phyloP scores from a whole-genome alignment of 2,113 vertebrate species.

The Osmerus mordax region DNA sequence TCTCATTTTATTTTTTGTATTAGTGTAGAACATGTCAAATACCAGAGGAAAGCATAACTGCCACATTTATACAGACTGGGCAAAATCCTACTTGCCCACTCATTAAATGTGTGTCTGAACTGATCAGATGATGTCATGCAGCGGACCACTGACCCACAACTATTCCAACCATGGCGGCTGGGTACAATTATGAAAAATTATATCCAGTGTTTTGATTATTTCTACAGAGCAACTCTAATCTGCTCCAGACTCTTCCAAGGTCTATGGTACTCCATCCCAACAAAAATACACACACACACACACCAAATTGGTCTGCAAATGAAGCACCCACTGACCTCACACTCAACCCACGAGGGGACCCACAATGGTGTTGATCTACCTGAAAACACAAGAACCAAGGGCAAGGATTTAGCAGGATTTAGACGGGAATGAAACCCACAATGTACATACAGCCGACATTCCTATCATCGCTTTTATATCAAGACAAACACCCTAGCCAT shows the following conservation, averaged over 20 bases:
- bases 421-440: neutral
- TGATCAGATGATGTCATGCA: neutral
- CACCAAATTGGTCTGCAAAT: neutral
- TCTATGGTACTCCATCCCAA: neutral
- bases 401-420: neutral
- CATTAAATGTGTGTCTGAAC: neutral
- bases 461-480: neutral
- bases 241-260: constrained; percentile 15
- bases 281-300: neutral
- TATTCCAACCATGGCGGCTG: constrained; percentile 38
- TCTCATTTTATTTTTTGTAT: no score
- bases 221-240: constrained; percentile 26
- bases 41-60: no score
- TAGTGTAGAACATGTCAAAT: no score
- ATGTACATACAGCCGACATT: neutral
- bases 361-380: neutral
- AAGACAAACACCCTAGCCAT: neutral
- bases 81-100: neutral
- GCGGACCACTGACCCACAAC: constrained; percentile 5
- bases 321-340: neutral
- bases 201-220: constrained; percentile 25
- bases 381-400: neutral
- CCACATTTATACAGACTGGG: no score
- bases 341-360: neutral
- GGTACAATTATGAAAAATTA: constrained; percentile 31